Percentiles rank a stretch among this genome's conserved stretches.
These are phyloP conservation scores for Donacobius atricapilla DNA, from an alignment of 2,113 vertebrate genomes.

Conservation along the genomic window DNA sequence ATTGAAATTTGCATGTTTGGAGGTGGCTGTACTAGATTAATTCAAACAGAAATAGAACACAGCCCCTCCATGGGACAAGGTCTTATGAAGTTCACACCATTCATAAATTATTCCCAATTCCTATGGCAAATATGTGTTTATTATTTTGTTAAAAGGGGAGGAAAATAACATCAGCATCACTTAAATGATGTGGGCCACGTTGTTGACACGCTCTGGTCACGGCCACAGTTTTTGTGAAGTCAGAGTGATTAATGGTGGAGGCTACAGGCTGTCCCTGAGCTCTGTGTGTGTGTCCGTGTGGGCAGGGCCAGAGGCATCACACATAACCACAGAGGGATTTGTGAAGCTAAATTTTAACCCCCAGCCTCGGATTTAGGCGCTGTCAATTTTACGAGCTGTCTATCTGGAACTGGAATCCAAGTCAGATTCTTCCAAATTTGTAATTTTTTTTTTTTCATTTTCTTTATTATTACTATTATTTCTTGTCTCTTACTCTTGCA, in stretches of 20 bases:
- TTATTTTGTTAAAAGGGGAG: conserved; percentile 4
- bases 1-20: not conserved
- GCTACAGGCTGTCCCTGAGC: not conserved
- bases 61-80: not conserved
- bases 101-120: not conserved
- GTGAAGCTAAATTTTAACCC: not conserved
- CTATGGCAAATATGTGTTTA: not conserved
- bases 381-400: not conserved
- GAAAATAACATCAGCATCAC: not conserved
- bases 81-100: not conserved
- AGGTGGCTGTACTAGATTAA: not conserved
- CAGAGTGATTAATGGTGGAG: not conserved
- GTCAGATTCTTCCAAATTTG: not conserved
- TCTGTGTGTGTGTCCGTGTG: not conserved
- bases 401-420: not conserved
- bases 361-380: not conserved
- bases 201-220: not conserved
- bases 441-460: not conserved
- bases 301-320: not conserved
- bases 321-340: accelerated
- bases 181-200: not conserved
- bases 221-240: not conserved
- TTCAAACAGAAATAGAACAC: not conserved
- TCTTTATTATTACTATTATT: not conserved
- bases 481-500: not conserved